These are phyloP conservation scores for Drosophila subobscura DNA, from an alignment of 1,140 invertebrate species.

Conservation along the genomic window DNA sequence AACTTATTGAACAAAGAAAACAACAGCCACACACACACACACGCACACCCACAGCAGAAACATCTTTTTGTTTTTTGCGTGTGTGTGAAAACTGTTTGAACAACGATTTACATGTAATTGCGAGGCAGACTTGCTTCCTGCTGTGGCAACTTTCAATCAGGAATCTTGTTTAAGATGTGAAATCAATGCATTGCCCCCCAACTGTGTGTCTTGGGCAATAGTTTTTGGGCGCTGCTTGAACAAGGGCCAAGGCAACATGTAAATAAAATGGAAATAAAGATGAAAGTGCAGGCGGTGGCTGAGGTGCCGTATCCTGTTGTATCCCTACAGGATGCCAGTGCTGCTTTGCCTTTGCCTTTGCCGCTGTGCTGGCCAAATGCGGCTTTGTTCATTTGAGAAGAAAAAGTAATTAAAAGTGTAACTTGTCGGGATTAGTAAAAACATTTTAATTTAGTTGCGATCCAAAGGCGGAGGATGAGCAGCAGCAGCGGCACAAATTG, in stretches of 20 bases:
- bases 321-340: not conserved
- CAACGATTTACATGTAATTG: too few relatives aligned
- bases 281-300: not conserved
- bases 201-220: too few relatives aligned
- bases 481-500: not conserved
- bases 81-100: too few relatives aligned
- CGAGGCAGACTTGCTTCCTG: too few relatives aligned
- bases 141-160: too few relatives aligned
- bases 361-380: slow-evolving; percentile 7
- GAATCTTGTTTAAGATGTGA: too few relatives aligned
- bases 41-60: too few relatives aligned
- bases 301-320: slow-evolving; percentile 17
- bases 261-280: slow-evolving; percentile 24
- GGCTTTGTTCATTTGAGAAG: slow-evolving; percentile 68
- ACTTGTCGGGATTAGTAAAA: slow-evolving; percentile 80
- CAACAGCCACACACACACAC: too few relatives aligned
- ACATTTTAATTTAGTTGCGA: slow-evolving; percentile 78
- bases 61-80: too few relatives aligned
- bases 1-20: too few relatives aligned
- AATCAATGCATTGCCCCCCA: too few relatives aligned
- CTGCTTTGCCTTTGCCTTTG: too few relatives aligned
- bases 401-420: slow-evolving; percentile 81
- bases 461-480: slow-evolving; percentile 44
- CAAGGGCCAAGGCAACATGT: slow-evolving; percentile 16
- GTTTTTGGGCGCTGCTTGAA: not conserved